Evolutionary conservation across 2,888 invertebrate genomes (phyloP), one percentile per base, ranked within the genome.

Genomic region (Taphrorychus bicolor): DNA sequence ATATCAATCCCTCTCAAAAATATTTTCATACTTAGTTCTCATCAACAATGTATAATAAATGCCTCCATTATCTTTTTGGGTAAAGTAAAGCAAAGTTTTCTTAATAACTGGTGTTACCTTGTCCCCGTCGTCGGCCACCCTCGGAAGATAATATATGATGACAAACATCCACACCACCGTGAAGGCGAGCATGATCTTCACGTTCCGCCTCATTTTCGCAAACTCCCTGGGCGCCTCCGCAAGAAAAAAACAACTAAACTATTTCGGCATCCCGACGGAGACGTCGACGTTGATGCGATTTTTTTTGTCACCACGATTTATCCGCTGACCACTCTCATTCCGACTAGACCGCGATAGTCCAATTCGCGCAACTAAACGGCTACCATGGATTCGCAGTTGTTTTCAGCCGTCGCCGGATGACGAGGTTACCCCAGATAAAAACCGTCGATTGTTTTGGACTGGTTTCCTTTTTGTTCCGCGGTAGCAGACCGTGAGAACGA

Each of bases 141-240:
- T 51, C 80, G 87, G 87, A 70, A 87, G 83, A 78, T 87, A 87
- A 82, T 87, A 88, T 81, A 88, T 84, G 78, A 87, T 85, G 75
- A 85, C 86, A 80, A 86, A 87, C 85, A 87, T 87, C 88, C 88
- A 88, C 73, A 85, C 85, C 80, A 85, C 84, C 74, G 86, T 87
- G 76, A 87, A 85, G 71, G 87, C 80, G 73, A 87, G 81, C 76
- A 87, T 81, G 77, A 87, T 84, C 82, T 87, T 88, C 73, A 87
- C 84, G 82, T 88, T 88, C 72, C 87, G 84, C 79, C 87, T 83
- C 87, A 87, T 87, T 72, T 71, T 78, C 49, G 49, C 49, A 17
- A 51, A n/a, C 24, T 52, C 4, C 52, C 22, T 21, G 7, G n/a
- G 17, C 23, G 21, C 23, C 21, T 65, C 70, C 51, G 62, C 54